A percentile compares a stretch with the other conserved stretches of the same genome.
phyloP scores from a whole-genome alignment of 2,797 vertebrate species.

The Eleutherodactylus coqui region DNA sequence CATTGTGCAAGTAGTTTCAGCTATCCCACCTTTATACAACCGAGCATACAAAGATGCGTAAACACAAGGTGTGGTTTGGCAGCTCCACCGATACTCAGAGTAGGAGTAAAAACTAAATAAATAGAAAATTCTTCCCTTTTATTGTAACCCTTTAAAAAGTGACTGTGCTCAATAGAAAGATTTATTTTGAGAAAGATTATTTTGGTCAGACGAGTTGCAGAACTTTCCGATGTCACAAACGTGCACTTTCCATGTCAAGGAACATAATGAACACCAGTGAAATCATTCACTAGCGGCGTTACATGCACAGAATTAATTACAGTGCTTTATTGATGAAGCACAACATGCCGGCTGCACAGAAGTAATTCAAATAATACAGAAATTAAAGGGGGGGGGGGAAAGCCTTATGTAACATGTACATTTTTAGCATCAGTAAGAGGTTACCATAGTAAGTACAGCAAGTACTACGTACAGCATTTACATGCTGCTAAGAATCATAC shows the following conservation, averaged over 20 bases:
- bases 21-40: too few relatives aligned
- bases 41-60: too few relatives aligned
- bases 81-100: background rate
- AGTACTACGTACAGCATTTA: background rate
- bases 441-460: background rate
- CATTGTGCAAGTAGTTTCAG: too few relatives aligned
- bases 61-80: background rate
- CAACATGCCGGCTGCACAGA: constrained; percentile 16
- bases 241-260: constrained; percentile 35
- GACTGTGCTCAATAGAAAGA: background rate
- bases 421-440: background rate
- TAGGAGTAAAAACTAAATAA: background rate
- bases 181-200: constrained; percentile 26
- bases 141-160: background rate
- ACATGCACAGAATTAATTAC: constrained; percentile 43
- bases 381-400: background rate
- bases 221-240: constrained; percentile 33
- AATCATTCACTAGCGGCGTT: constrained; percentile 32
- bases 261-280: constrained; percentile 16
- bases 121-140: background rate
- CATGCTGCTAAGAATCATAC: background rate
- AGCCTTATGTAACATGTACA: background rate
- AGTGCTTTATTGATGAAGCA: constrained; percentile 14
- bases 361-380: background rate
- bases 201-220: background rate